A percentile compares a stretch with the other conserved stretches of the same genome.
phyloP scores from a whole-genome alignment of 1,140 invertebrate species.

The Drosophila setifemur region DNA sequence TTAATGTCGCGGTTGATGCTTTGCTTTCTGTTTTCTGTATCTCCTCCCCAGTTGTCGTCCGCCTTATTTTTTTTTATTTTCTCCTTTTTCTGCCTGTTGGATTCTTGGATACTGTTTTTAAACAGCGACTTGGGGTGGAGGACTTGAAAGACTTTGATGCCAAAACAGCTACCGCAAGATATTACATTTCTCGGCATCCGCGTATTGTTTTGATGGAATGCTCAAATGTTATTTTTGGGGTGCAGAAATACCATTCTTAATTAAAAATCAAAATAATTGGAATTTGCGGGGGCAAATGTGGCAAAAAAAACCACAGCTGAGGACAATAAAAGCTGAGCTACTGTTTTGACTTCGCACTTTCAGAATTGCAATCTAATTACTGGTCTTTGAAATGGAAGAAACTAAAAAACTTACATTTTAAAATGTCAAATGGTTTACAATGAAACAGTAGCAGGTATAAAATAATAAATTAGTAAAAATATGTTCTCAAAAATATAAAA shows the following conservation, averaged over 20 bases:
- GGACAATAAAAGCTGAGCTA: neutral
- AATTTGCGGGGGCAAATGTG: neutral
- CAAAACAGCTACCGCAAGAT: constrained; percentile 5
- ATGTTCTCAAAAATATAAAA: no score
- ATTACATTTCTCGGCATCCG: constrained; percentile 4
- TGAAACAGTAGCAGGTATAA: no score
- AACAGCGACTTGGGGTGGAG: neutral
- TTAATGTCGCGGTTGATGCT: constrained; percentile 62
- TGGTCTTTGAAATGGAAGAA: no score
- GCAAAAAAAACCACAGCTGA: neutral
- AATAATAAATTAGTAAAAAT: no score
- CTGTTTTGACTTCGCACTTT: neutral
- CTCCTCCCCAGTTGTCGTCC: neutral
- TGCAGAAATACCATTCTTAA: constrained; percentile 7
- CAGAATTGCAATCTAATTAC: no score
- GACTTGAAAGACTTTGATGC: constrained; percentile 18
- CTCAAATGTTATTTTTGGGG: neutral
- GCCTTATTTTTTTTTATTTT: neutral
- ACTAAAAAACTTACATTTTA: no score
- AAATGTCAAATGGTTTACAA: no score
- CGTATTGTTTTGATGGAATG: constrained; percentile 12
- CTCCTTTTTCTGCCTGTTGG: neutral
- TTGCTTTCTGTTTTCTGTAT: constrained; percentile 29
- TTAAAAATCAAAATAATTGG: constrained; percentile 19
- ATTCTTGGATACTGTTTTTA: neutral